These are phyloP conservation scores for Zaprionus ghesquierei DNA, from an alignment of 1,140 invertebrate genomes.

Conservation along the genomic window DNA sequence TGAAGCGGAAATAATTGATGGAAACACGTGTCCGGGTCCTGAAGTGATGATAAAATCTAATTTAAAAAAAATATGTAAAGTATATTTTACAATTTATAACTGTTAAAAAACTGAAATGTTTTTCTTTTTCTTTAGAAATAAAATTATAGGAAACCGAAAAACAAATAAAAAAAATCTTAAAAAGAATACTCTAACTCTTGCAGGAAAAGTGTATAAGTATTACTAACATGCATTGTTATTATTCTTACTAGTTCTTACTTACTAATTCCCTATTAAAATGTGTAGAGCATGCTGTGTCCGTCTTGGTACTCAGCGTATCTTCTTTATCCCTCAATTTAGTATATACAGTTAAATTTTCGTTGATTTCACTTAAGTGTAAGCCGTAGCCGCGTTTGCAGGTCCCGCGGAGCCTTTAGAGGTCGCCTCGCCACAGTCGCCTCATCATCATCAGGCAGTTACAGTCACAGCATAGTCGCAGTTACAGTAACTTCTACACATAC, in stretches of 20 bases:
- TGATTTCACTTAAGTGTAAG: conserved; percentile 73
- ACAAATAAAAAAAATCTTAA: too few species aligned
- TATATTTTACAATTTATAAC: too few species aligned
- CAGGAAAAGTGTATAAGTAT: too few species aligned
- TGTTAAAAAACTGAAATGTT: too few species aligned
- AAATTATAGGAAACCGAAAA: too few species aligned
- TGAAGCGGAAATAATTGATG: conserved; percentile 20
- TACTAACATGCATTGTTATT: too few species aligned
- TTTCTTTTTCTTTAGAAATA: too few species aligned
- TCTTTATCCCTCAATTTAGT: not conserved
- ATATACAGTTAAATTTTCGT: conserved; percentile 47
- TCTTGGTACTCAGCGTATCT: not conserved
- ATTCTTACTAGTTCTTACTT: too few species aligned
- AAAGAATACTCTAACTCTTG: too few species aligned
- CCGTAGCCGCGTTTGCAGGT: conserved; percentile 41
- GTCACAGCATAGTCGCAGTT: not conserved
- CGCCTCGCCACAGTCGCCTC: conserved; percentile 32
- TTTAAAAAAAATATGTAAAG: not conserved
- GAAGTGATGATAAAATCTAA: not conserved
- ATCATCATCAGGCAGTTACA: conserved; percentile 57
- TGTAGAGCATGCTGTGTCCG: not conserved
- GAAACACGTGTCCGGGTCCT: conserved; percentile 28
- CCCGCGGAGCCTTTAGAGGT: conserved; percentile 6
- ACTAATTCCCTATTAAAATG: too few species aligned
- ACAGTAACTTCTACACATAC: not conserved